Conservation (phyloP, 2,797 vertebrate species). For the Rousettus madagascariensis region DNA sequence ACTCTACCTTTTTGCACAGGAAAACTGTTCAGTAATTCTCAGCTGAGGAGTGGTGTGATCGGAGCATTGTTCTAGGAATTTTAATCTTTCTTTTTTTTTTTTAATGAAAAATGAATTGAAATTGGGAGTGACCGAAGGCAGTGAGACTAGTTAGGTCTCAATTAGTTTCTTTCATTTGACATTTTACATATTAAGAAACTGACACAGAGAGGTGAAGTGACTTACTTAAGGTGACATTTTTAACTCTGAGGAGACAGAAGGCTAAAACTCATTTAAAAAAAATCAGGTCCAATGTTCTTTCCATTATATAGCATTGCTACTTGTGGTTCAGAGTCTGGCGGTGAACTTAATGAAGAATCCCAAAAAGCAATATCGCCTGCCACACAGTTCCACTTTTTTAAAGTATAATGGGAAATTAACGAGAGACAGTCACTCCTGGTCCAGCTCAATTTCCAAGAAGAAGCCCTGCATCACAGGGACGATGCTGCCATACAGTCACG, state of each 20-base stretch:
- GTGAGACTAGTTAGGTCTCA: not conserved
- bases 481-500: not conserved
- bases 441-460: not conserved
- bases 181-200: not conserved
- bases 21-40: not conserved
- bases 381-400: not conserved
- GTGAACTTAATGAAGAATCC: not conserved
- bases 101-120: not conserved
- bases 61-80: not conserved
- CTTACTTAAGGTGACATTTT: not conserved
- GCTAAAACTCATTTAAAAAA: not conserved
- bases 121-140: not conserved
- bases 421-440: not conserved
- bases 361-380: not conserved
- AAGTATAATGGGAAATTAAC: not conserved
- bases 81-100: not conserved
- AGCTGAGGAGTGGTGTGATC: not conserved
- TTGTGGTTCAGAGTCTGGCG: not conserved
- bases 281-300: not conserved
- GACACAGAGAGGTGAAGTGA: not conserved
- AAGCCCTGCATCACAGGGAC: not conserved
- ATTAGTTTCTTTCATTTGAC: not conserved
- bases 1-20: not conserved
- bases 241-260: not conserved
- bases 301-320: not conserved